Evolutionary conservation across 2,797 vertebrate species (phyloP), one percentile per base, ranked within the genome.

Genomic region (Anguilla anguilla): DNA sequence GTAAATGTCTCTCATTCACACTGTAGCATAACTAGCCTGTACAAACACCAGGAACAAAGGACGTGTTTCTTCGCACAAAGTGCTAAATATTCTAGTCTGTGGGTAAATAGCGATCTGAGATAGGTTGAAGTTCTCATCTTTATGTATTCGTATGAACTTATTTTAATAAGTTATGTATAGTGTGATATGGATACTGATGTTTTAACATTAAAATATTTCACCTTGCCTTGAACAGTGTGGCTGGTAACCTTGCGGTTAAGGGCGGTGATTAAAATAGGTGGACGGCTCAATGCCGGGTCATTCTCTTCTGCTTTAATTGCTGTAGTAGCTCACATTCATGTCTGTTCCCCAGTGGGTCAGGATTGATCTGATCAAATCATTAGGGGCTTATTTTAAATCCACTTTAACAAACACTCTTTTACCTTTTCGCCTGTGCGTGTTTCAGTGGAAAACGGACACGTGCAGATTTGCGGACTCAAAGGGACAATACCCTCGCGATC

Each of bases 351-450:
- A 22, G 43, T 51, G 61, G 43, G 10, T 35, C 57, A 3, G 31
- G 11, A 84, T 86, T 31, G 39, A 86, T 61, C 39, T 46, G 10
- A 19, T 72, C 64, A 49, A 22, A 72, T 86, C 43, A 72, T 86
- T 86, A 53, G 64, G 61, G 67, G 85, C 61, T 86, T 86, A 86
- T 39, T 28, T 86, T 51, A 86, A 86, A 86, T 72, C 85, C 85
- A 86, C 85, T 86, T 86, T 72, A 72, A 72, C 4, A 1, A 59
- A 28, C 43, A 3, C 13, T 53, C 31, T n/a, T n/a, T 39, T 49
- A 22, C 43, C 39, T 81, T 81, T 49, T n/a, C 6, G 6, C 77
- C 77, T 1, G 5, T 10, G 39, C 77, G 0, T 25, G 22, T 83
- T 83, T 15, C 51, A 31, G n/a, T 31, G 9, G 25, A 83, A 19